These are phyloP conservation scores for Danionella cerebrum DNA, from an alignment of 2,113 vertebrate genomes.

Conservation along the genomic window DNA sequence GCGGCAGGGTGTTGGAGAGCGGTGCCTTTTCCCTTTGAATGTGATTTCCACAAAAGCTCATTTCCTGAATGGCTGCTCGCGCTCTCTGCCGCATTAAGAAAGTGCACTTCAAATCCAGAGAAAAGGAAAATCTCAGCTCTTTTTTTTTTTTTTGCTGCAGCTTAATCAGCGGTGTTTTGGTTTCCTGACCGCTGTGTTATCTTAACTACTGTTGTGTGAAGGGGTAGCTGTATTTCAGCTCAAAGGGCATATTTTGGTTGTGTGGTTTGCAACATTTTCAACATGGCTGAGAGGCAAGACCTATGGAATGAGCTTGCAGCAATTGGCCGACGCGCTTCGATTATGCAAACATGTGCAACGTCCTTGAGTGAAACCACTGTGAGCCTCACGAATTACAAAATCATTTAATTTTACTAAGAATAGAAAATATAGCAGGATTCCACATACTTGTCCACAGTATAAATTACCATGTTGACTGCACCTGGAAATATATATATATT, in stretches of 20 bases:
- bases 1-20: conserved; percentile 25
- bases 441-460: conserved; percentile 98
- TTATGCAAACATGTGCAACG: conserved; percentile 86
- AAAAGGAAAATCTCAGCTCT: conserved; percentile 27
- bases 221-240: conserved; percentile 20
- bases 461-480: conserved; percentile 80
- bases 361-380: conserved; percentile 81
- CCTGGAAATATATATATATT: conserved; percentile 62
- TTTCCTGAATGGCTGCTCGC: conserved; percentile 51
- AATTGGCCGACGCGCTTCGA: conserved; percentile 67
- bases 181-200: conserved; percentile 53
- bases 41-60: conserved; percentile 46
- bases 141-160: conserved; percentile 44
- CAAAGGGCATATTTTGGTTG: conserved; percentile 53
- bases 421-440: conserved; percentile 98
- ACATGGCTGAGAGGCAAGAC: conserved; percentile 38
- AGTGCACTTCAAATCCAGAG: conserved; percentile 52
- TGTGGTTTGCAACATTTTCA: conserved; percentile 64
- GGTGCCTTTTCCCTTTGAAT: conserved; percentile 23
- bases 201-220: conserved; percentile 43
- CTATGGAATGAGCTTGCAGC: conserved; percentile 46
- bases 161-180: conserved; percentile 59
- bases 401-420: conserved; percentile 73
- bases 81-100: conserved; percentile 47
- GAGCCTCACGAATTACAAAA: conserved; percentile 97